Evolutionary conservation across 2,888 invertebrate genomes (phyloP), one percentile per base, ranked within the genome.

Genomic region (Rhagonycha fulva): DNA sequence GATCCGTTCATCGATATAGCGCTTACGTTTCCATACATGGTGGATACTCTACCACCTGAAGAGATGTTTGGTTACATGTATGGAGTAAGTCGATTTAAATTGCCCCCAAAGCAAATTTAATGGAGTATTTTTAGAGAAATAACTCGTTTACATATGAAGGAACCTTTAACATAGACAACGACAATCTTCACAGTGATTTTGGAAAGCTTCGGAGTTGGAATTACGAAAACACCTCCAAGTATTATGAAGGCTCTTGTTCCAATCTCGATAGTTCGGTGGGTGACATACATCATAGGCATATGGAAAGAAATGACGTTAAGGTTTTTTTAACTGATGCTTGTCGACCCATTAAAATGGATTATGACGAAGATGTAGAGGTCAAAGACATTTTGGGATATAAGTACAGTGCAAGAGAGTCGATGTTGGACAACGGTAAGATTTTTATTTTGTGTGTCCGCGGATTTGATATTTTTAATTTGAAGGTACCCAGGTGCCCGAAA

Each of bases 11-110:
- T 97, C 75, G 91, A 92, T 62, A 86, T 94, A 77, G 93, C 93
- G 0, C 90, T 90, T 78, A 89, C 89, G 79, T 83, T 93, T 73
- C 91, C 92, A 0, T 85, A 90, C 0, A 89, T 91, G 23, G 89
- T 83, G 0, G 85, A 84, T 0, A 82, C 85, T 7, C 77, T 89
- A 9, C 89, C 91, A 0, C 91, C 91, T 0, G 92, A 92, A 78
- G 96, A 96, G 83, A 91, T 90, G 83, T 96, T 97, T 85, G 97
- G 95, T 11, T 94, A 96, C 93, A 97, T 97, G 87, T 96, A 95
- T 82, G 89, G 88, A 82, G 93, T 93, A 87, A 85, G 84, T 78
- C 63, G 0, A 7, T 76, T 19, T 9, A 1, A 32, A 14, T 24
- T 11, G 3, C 14, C 11, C 7, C 2, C 2, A 66, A 12, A 24